Evolutionary conservation across 2,888 invertebrate species (phyloP).

Genomic region (Allygus modestus): DNA sequence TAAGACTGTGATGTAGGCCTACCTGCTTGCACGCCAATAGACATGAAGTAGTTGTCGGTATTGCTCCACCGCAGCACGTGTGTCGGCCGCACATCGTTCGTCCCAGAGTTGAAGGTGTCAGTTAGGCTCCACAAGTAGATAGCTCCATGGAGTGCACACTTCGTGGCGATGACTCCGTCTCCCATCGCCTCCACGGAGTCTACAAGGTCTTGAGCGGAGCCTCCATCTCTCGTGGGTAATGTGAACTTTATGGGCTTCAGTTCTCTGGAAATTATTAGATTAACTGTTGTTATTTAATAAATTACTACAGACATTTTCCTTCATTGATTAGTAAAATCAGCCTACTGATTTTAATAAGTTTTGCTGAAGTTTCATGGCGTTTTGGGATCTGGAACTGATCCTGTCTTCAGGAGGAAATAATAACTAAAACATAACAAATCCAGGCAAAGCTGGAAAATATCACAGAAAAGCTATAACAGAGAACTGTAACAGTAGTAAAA

Average conservation of each 20-base stretch:
- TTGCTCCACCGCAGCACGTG: slow-evolving; percentile 71
- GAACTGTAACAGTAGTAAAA: no score
- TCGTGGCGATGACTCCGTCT: slow-evolving; percentile 69
- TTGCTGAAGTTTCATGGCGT: no score
- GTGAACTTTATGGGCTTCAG: slow-evolving; percentile 39
- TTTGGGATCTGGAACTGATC: no score
- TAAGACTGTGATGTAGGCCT: no score
- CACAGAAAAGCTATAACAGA: no score
- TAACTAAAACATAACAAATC: no score
- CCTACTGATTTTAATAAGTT: no score
- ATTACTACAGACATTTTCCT: no score
- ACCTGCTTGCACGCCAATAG: slow-evolving; percentile 70
- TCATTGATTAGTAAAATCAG: no score
- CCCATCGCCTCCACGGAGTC: slow-evolving; percentile 71
- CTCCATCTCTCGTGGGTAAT: background rate
- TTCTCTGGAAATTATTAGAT: slow-evolving; percentile 5
- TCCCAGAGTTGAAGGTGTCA: slow-evolving; percentile 27
- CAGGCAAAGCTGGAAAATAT: no score
- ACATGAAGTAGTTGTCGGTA: slow-evolving; percentile 72
- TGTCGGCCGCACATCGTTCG: slow-evolving; percentile 66
- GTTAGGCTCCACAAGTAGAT: slow-evolving; percentile 71
- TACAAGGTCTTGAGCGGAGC: slow-evolving; percentile 66
- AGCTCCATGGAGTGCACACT: slow-evolving; percentile 71
- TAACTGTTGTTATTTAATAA: no score
- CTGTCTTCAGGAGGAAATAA: no score